A percentile compares a stretch with the other conserved stretches of the same genome.
phyloP scores from a whole-genome alignment of 2,113 vertebrate genomes.

The Spea multiplicata region DNA sequence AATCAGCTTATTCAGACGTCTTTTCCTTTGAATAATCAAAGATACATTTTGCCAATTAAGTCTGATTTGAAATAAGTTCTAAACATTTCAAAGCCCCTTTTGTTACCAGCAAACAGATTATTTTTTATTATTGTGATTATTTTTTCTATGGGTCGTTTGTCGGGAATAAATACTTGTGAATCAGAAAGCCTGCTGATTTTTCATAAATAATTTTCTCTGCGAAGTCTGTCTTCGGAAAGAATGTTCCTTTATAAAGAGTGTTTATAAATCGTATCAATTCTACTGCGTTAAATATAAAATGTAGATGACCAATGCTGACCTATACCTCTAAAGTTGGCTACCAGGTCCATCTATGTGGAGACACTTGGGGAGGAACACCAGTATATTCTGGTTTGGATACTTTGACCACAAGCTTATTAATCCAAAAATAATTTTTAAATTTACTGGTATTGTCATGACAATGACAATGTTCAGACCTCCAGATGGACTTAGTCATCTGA shows the following conservation, averaged over 20 bases:
- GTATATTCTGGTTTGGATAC: too few species aligned
- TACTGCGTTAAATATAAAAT: too few species aligned
- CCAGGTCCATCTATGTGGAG: too few species aligned
- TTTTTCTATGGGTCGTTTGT: constrained; percentile 23
- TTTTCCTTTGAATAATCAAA: constrained; percentile 14
- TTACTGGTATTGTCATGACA: too few species aligned
- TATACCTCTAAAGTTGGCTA: too few species aligned
- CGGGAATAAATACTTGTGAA: constrained; percentile 25
- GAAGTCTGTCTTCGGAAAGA: constrained; percentile 2
- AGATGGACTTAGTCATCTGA: too few species aligned
- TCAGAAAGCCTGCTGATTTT: constrained; percentile 20
- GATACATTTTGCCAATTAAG: constrained; percentile 11
- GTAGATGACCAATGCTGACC: too few species aligned
- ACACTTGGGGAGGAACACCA: too few species aligned
- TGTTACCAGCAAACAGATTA: neutral
- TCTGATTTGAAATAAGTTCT: constrained; percentile 3
- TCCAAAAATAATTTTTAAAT: too few species aligned
- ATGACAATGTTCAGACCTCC: too few species aligned
- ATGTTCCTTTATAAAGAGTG: constrained; percentile 2
- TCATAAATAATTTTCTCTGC: constrained; percentile 20
- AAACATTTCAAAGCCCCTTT: constrained; percentile 13
- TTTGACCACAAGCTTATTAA: too few species aligned
- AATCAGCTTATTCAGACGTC: neutral
- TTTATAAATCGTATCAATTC: constrained; percentile 3
- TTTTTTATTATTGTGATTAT: constrained; percentile 13